These are phyloP conservation scores for Botrylloides violaceus DNA, from an alignment of 23 tunicate genomes.

Conservation along the genomic window DNA sequence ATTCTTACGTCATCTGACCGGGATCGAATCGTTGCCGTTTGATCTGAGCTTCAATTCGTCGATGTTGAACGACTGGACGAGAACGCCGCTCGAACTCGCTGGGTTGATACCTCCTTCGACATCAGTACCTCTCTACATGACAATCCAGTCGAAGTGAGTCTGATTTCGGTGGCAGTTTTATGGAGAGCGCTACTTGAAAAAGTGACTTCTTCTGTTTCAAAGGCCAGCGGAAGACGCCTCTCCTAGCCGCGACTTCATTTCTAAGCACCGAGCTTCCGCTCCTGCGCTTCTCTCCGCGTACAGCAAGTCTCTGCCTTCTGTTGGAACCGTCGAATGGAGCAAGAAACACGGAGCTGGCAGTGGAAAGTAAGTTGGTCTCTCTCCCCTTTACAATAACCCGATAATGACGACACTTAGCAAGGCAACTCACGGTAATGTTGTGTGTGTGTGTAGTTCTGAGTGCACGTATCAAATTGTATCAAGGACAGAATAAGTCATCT, in stretches of 20 bases:
- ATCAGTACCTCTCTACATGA: not conserved
- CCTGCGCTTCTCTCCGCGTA: not conserved
- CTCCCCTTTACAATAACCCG: too few relatives aligned
- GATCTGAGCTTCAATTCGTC: conserved; percentile 46
- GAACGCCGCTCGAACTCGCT: conserved; percentile 61
- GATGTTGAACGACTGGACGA: conserved; percentile 53
- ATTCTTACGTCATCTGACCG: conserved; percentile 47
- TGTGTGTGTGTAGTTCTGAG: too few relatives aligned
- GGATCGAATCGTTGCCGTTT: conserved; percentile 38
- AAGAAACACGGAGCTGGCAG: not conserved
- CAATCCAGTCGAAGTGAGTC: not conserved
- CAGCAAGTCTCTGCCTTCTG: conserved; percentile 14
- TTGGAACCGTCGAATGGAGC: conserved; percentile 2
- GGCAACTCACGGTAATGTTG: too few relatives aligned
- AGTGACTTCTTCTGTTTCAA: too few relatives aligned
- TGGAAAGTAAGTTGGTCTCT: too few relatives aligned
- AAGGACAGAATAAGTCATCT: too few relatives aligned
- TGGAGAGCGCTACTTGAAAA: too few relatives aligned
- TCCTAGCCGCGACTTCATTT: too few relatives aligned
- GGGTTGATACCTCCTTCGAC: conserved; percentile 35
- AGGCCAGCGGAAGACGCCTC: too few relatives aligned
- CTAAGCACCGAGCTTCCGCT: conserved; percentile 12
- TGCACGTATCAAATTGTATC: too few relatives aligned
- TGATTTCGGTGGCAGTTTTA: too few relatives aligned
- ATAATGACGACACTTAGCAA: too few relatives aligned